phyloP scores from a whole-genome alignment of 2,113 vertebrate genomes.

The Uropsilus gracilis region DNA sequence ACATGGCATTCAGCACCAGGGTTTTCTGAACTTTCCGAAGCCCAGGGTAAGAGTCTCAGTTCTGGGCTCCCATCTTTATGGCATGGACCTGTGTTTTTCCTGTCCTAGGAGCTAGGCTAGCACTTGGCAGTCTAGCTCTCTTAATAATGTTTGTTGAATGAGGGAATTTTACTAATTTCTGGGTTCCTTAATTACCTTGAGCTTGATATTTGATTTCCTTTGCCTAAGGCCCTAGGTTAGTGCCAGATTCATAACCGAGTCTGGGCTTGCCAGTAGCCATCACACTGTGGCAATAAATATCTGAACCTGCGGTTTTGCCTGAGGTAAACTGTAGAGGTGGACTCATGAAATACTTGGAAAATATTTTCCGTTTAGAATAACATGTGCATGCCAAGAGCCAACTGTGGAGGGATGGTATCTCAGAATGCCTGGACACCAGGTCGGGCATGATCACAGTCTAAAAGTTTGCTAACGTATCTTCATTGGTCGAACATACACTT shows the following conservation, averaged over 20 bases:
- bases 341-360: conserved; percentile 59
- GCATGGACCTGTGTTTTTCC: background rate
- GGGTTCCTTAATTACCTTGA: conserved; percentile 45
- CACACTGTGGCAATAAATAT: background rate
- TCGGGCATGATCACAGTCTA: conserved; percentile 81
- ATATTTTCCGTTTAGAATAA: conserved; percentile 49
- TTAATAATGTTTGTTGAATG: conserved; percentile 61
- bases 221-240: background rate
- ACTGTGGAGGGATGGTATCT: conserved; percentile 52
- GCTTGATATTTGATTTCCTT: conserved; percentile 50
- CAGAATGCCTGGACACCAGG: conserved; percentile 65
- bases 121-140: background rate
- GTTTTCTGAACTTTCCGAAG: background rate
- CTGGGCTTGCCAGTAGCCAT: background rate
- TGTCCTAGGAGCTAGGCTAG: background rate
- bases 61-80: background rate
- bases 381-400: conserved; percentile 46
- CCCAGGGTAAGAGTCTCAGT: background rate
- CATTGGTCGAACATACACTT: background rate
- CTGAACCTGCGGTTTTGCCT: background rate
- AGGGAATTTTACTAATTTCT: conserved; percentile 64
- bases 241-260: background rate
- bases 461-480: conserved; percentile 90
- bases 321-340: conserved; percentile 53
- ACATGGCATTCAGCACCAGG: background rate